Evolutionary conservation across 2,113 vertebrate genomes (phyloP).

Genomic region (Paradoxurus hermaphroditus): DNA sequence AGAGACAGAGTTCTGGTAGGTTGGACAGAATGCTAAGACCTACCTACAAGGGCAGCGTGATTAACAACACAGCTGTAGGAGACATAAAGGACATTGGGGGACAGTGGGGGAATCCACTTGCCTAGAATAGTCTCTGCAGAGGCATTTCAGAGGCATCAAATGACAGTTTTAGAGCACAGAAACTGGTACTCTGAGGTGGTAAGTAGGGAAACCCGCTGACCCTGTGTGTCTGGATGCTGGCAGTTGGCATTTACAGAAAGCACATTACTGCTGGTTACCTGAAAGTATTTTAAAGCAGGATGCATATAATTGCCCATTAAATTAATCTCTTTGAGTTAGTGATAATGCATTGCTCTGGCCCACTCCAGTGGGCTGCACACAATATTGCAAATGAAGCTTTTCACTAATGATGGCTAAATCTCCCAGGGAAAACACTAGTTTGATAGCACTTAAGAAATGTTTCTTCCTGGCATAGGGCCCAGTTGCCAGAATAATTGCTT

Average conservation of each 20-base stretch:
- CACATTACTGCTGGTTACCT: background rate
- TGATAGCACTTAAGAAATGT: conserved; percentile 57
- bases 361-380: background rate
- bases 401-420: conserved; percentile 60
- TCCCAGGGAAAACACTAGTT: conserved; percentile 37
- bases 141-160: background rate
- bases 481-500: conserved; percentile 28
- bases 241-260: background rate
- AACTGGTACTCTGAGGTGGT: background rate
- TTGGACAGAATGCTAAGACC: background rate
- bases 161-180: background rate
- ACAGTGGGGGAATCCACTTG: no score
- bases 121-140: background rate
- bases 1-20: background rate
- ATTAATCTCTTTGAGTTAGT: conserved; percentile 43
- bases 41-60: rapidly evolving
- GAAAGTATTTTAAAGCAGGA: conserved; percentile 4
- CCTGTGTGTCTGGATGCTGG: background rate
- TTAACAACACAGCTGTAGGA: background rate
- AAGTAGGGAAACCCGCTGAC: background rate
- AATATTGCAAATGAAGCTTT: conserved; percentile 52
- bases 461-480: conserved; percentile 56
- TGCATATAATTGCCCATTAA: conserved; percentile 51
- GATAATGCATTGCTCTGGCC: background rate
- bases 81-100: background rate